Evolutionary conservation across 2,113 vertebrate species (phyloP).

Genomic region (Nansenia antarctica): DNA sequence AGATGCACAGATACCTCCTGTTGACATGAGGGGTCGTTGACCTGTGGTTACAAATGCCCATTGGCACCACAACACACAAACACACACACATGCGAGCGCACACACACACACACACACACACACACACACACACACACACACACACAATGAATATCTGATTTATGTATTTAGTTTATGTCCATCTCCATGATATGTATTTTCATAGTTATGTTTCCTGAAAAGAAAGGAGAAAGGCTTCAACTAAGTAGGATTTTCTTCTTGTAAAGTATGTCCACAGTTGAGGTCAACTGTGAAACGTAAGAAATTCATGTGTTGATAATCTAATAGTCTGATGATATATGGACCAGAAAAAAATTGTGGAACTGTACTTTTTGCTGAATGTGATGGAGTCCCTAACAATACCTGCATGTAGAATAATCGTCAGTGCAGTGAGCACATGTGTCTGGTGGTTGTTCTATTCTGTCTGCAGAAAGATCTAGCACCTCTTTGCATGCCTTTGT

Average conservation of each 20-base stretch:
- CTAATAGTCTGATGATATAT: too few relatives aligned
- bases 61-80: neutral
- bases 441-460: conserved; percentile 41
- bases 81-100: neutral
- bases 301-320: too few relatives aligned
- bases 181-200: too few relatives aligned
- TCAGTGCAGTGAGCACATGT: conserved; percentile 50
- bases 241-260: too few relatives aligned
- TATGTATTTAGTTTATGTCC: too few relatives aligned
- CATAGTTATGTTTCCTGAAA: too few relatives aligned
- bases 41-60: conserved; percentile 29
- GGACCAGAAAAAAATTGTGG: too few relatives aligned
- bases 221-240: too few relatives aligned
- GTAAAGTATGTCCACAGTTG: too few relatives aligned
- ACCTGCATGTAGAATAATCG: conserved; percentile 68
- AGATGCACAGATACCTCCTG: conserved; percentile 12
- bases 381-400: conserved; percentile 25
- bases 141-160: too few relatives aligned
- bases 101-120: neutral
- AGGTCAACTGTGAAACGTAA: too few relatives aligned
- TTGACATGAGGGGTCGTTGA: conserved; percentile 53
- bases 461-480: conserved; percentile 75
- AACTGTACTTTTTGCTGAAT: neutral
- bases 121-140: neutral
- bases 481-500: conserved; percentile 65